phyloP scores from a whole-genome alignment of 2,113 vertebrate species.

The Apistogramma diplotaenia region DNA sequence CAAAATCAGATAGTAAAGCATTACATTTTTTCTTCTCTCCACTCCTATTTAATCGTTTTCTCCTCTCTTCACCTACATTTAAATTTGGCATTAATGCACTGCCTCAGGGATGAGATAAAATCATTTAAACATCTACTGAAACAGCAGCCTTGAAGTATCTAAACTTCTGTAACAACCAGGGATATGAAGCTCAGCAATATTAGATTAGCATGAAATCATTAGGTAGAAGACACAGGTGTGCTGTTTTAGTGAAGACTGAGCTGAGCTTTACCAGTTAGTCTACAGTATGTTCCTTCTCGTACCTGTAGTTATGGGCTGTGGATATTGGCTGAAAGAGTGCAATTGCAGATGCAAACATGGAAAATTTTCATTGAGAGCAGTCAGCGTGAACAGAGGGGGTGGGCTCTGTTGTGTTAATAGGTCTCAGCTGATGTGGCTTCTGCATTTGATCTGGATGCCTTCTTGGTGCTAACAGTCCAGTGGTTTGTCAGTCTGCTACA shows the following conservation, averaged over 20 bases:
- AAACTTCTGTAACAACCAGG: neutral
- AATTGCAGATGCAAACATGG: neutral
- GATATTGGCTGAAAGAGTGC: neutral
- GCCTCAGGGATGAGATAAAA: neutral
- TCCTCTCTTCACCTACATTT: conserved; percentile 8
- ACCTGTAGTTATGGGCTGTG: neutral
- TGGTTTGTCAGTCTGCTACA: neutral
- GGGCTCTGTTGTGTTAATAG: neutral
- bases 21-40: neutral
- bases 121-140: neutral
- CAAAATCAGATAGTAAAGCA: neutral
- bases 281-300: no score
- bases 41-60: neutral
- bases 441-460: neutral
- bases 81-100: neutral
- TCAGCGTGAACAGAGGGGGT: neutral
- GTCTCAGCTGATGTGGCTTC: neutral
- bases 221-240: neutral
- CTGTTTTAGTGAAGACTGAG: neutral
- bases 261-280: neutral
- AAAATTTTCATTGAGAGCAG: neutral
- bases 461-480: neutral
- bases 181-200: neutral
- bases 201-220: neutral
- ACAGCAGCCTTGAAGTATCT: neutral